Percentiles rank a stretch among this genome's conserved stretches.
These are phyloP conservation scores for Melanotaenia parkinsoni DNA, from an alignment of 2,797 vertebrate genomes.

Conservation along the genomic window DNA sequence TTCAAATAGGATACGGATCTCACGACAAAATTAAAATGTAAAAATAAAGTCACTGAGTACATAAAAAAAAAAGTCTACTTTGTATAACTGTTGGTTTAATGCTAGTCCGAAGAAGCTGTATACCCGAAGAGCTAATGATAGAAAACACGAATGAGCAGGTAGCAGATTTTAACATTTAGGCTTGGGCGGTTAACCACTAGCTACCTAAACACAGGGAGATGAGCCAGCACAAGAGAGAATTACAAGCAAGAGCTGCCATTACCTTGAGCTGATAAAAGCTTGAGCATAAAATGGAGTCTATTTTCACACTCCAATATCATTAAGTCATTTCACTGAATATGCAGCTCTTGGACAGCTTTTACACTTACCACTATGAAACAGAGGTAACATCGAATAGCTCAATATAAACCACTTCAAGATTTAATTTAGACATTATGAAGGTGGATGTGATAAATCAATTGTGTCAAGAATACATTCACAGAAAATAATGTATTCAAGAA, in stretches of 20 bases:
- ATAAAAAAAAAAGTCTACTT: not conserved
- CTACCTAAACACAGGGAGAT: not conserved
- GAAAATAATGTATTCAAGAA: no score
- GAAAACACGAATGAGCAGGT: not conserved
- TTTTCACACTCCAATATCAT: not conserved
- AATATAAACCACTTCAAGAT: no score
- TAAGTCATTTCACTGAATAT: not conserved
- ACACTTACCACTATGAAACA: no score
- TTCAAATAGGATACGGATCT: slow-evolving; percentile 19
- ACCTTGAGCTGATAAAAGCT: slow-evolving; percentile 15
- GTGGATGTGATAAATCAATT: no score
- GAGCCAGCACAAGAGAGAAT: not conserved
- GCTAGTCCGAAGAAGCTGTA: not conserved
- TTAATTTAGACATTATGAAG: no score
- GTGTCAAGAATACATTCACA: no score
- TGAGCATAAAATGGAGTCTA: slow-evolving; percentile 11
- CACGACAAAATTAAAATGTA: slow-evolving; percentile 1
- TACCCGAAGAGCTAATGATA: not conserved
- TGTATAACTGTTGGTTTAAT: not conserved
- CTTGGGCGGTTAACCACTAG: not conserved
- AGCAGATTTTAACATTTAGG: not conserved
- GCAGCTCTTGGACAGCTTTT: not conserved
- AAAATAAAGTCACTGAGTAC: not conserved
- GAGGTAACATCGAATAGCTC: no score
- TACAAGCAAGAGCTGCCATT: slow-evolving; percentile 8